Evolutionary conservation across 1,140 invertebrate species (phyloP).

Genomic region (Druon quercuslanigerum): DNA sequence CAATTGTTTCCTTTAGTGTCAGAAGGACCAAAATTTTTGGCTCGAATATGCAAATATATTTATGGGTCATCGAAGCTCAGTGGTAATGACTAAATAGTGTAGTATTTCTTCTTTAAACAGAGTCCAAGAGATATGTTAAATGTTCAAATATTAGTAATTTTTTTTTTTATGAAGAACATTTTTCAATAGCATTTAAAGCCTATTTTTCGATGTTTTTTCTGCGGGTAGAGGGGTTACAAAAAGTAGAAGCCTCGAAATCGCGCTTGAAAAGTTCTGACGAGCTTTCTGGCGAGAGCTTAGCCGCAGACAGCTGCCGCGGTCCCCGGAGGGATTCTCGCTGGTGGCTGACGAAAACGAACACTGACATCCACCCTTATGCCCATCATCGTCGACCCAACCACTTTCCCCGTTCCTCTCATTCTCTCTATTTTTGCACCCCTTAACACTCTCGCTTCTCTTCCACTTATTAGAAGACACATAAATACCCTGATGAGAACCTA

Average conservation of each 20-base stretch:
- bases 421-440: constrained; percentile 34
- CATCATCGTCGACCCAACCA: constrained; percentile 69
- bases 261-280: constrained; percentile 65
- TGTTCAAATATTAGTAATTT: no score
- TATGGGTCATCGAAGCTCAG: no score
- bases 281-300: constrained; percentile 67
- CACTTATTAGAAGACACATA: constrained; percentile 36
- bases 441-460: constrained; percentile 30
- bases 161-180: no score
- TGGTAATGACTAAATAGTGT: no score
- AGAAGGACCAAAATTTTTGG: no score
- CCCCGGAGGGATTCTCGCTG: constrained; percentile 65
- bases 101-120: no score
- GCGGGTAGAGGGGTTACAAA: not conserved
- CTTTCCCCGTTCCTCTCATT: constrained; percentile 46
- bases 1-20: no score
- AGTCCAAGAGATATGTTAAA: no score
- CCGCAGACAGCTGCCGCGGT: constrained; percentile 70
- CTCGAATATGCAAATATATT: no score
- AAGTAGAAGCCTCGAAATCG: constrained; percentile 51
- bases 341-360: constrained; percentile 69
- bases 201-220: constrained; percentile 2
- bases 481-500: not conserved
- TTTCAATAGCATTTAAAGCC: not conserved
- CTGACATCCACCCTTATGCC: constrained; percentile 72